These are phyloP conservation scores for Gallinago undulata DNA, from an alignment of 2,113 vertebrate species.

Conservation along the genomic window DNA sequence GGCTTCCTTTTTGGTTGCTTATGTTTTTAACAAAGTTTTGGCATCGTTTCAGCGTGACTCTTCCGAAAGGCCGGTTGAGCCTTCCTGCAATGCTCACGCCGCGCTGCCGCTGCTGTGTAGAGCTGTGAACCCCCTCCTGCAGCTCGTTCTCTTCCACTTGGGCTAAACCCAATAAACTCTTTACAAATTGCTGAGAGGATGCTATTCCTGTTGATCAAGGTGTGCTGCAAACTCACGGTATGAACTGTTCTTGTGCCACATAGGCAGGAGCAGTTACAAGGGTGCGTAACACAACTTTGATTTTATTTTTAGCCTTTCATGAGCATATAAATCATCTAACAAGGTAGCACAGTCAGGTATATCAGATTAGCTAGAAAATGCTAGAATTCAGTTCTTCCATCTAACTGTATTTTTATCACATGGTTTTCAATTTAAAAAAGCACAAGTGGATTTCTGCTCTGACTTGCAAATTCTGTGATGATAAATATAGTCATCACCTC, in stretches of 20 bases:
- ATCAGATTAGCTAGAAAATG: neutral
- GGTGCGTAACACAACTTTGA: neutral
- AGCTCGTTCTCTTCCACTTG: neutral
- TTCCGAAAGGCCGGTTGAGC: neutral
- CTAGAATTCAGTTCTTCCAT: neutral
- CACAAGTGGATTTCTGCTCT: neutral
- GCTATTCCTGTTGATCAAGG: neutral
- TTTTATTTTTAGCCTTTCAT: neutral
- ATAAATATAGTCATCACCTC: neutral
- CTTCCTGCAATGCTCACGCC: no score
- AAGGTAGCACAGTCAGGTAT: neutral
- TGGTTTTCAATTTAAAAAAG: neutral
- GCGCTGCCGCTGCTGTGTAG: fast-evolving
- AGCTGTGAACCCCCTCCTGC: neutral
- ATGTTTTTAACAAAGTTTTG: neutral
- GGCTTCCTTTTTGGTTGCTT: neutral
- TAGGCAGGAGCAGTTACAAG: neutral
- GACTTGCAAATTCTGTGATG: neutral
- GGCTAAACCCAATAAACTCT: neutral
- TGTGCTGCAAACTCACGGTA: fast-evolving
- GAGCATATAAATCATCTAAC: neutral
- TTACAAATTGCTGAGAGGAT: neutral
- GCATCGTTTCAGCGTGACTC: neutral
- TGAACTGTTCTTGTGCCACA: neutral
- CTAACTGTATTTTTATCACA: neutral